Evolutionary conservation across 2,797 vertebrate genomes (phyloP), one percentile per base, ranked within the genome.

Genomic region (Coregonus sp.): DNA sequence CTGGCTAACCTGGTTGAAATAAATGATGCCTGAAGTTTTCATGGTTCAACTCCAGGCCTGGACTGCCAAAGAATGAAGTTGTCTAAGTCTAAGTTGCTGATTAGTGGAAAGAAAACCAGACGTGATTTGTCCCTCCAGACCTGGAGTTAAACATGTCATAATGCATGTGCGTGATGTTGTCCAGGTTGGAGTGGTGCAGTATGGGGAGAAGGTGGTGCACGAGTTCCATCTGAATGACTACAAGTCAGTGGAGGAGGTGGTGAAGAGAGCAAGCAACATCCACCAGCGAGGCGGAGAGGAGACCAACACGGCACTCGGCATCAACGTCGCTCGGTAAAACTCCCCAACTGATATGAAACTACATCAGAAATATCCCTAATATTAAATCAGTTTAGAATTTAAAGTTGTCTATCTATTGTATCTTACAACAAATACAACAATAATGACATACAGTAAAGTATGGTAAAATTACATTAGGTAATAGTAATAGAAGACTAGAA

Each of bases 151-250:
- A 61, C 56, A 20, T 6, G 9, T 63, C 14, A 50, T 65, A 1
- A 7, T 70, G 20, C 15, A 31, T 74, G 0, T 63, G 51, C 81
- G 7, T 73, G 29, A 84, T 68, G 29, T 37, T 79, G 79, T 31
- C 16, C 82, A 98, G 97, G 96, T 98, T 0, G 98, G 97, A 67
- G 96, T 99, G 0, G 94, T 98, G 65, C 98, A 99, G 87, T 99
- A 99, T 0, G 97, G 98, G 15, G 98, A 99, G 86, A 96, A 97
- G 0, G 98, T 96, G 0, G 97, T 99, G 29, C 96, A 98, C 0
- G 98, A 99, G 91, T 99, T 99, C 81, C 95, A 97, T 80, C 91
- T 99, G 72, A 98, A 94, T 12, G 97, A 98, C 93, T 99, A 95
- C 88, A 95, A 94, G 82, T 98, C 97, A 16, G 97, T 98, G 1